phyloP scores from a whole-genome alignment of 2,113 vertebrate genomes.

The Casuarius casuarius region DNA sequence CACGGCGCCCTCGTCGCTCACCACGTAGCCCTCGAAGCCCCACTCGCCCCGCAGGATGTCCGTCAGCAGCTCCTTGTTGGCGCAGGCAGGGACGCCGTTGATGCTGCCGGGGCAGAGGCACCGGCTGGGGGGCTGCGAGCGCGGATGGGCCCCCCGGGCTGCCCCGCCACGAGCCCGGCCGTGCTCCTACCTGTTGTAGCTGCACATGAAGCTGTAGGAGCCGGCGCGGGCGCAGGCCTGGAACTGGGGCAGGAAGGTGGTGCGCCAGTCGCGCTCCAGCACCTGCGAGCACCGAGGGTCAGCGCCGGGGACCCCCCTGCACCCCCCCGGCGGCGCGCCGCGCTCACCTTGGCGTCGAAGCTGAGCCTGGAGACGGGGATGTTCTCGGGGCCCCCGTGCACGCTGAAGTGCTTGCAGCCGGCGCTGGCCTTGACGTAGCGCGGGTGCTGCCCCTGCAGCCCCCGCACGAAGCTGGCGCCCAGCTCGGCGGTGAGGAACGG shows the following conservation, averaged over 20 bases:
- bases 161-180: rapidly evolving
- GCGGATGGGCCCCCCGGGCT: neutral
- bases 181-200: slow-evolving; percentile 64
- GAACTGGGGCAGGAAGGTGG: slow-evolving; percentile 76
- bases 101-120: slow-evolving; percentile 41
- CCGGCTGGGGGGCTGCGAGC: neutral
- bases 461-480: slow-evolving; percentile 66
- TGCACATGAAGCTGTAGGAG: slow-evolving; percentile 76
- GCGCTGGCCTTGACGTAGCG: slow-evolving; percentile 68
- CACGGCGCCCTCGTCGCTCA: slow-evolving; percentile 72
- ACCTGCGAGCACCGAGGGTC: neutral
- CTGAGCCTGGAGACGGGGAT: slow-evolving; percentile 63
- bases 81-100: slow-evolving; percentile 65
- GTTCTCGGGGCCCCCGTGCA: slow-evolving; percentile 72
- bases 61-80: slow-evolving; percentile 69
- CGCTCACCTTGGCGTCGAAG: slow-evolving; percentile 59
- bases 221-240: slow-evolving; percentile 64
- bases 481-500: slow-evolving; percentile 65
- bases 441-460: slow-evolving; percentile 72
- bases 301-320: rapidly evolving
- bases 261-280: slow-evolving; percentile 67
- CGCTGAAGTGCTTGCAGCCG: slow-evolving; percentile 75
- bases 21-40: slow-evolving; percentile 74
- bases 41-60: slow-evolving; percentile 73
- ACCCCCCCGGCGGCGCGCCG: rapidly evolving